Base-by-base conservation (phyloP, 1,140 invertebrate genomes). In the Parapsyche elsis region DNA sequence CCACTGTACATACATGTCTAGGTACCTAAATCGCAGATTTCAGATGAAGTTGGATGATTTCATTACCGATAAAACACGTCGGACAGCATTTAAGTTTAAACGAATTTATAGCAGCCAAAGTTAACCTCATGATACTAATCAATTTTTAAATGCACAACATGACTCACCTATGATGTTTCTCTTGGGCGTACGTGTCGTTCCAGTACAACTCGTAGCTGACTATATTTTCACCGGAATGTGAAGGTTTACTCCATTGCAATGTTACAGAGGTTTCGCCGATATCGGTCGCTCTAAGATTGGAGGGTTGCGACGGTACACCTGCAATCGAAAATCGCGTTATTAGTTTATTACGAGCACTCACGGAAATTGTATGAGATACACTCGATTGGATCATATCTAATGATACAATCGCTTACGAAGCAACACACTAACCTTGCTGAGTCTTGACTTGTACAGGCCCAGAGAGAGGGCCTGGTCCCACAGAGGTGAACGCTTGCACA, bases 361-460 rank as follows among this genome's bases (percentile, higher is more conserved):
- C 26, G 64, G 64, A 67, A 67, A 67, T 67, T 67, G 64, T 14
- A 16, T 67, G 5, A 26, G 5, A 67, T 14, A 24, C 64, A 53
- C 10, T 5, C 2, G 49, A 53, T 7, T 38, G 12, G 12, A 53
- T 53, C 2, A 16, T 5, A 53, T 53, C 16, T 53, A 16, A 53
- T 53, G 64, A 67, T 26, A 64, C 21, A 64, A 64, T 64, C 59
- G 64, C 64, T 67, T 67, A 67, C 64, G 23, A 19, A 23, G 64
- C 64, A 24, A 38, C 9, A 74, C 19, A 74, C 46, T 53, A 46
- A 94, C 96, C 97, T 93, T 97, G 96, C 85, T 97, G 96, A 9
- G 97, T 98, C 90, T 98, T 98, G 82, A 99, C 96, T 89, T 97
- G 96, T 14, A 98, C 95, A 12, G 96, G 95, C 96, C 95, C 90